Evolutionary conservation across 2,888 invertebrate genomes (phyloP).

Genomic region (Lepas anatifera): DNA sequence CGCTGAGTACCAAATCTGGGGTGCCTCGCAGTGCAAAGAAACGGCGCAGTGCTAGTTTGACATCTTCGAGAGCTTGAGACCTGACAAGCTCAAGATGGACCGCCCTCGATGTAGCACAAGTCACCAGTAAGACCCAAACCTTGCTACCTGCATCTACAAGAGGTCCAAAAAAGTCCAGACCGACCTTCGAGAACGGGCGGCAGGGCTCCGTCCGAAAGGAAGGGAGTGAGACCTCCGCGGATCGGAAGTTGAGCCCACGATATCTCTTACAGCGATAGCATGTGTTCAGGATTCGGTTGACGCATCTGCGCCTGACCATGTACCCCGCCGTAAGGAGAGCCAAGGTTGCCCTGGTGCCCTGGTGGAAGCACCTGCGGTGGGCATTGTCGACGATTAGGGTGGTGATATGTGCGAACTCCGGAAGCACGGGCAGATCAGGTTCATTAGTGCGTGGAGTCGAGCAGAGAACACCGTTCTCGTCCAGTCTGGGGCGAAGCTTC

Average conservation of each 20-base stretch:
- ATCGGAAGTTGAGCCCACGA: neutral
- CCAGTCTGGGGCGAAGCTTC: neutral
- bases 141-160: neutral
- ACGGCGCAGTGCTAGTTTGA: neutral
- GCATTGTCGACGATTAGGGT: neutral
- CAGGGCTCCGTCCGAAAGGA: neutral
- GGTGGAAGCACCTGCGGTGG: neutral
- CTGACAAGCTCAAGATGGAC: neutral
- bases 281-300: neutral
- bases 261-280: neutral
- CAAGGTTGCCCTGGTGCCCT: neutral
- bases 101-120: neutral
- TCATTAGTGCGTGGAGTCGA: neutral
- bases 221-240: neutral
- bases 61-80: neutral
- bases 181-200: neutral
- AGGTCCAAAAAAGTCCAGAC: neutral
- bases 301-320: neutral
- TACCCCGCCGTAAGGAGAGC: neutral
- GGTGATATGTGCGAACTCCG: neutral
- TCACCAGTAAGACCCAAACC: neutral
- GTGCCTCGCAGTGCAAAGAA: neutral
- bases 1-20: neutral
- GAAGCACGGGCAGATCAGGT: neutral
- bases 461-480: neutral